Evolutionary conservation across 2,113 vertebrate species (phyloP).

Genomic region (Lichenostomus cassidix): DNA sequence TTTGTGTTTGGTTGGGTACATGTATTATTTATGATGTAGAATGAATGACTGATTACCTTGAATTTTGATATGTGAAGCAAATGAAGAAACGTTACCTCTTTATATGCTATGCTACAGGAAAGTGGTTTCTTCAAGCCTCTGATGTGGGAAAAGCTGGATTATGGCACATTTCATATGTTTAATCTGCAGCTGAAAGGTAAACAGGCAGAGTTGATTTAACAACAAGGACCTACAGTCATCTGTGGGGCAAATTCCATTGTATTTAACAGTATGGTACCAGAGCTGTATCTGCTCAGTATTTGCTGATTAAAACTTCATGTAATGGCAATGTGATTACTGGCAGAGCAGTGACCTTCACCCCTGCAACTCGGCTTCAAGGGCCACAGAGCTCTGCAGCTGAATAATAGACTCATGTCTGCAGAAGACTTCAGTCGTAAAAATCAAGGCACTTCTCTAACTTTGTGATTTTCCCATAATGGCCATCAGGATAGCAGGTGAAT

Average conservation of each 20-base stretch:
- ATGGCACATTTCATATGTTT: not conserved
- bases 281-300: not conserved
- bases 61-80: conserved; percentile 32
- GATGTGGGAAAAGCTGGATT: conserved; percentile 11
- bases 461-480: not conserved
- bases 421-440: conserved; percentile 2
- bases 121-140: not conserved
- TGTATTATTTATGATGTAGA: conserved; percentile 61
- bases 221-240: not conserved
- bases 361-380: not conserved
- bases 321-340: not conserved
- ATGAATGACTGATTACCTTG: conserved; percentile 31
- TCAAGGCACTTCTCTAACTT: conserved; percentile 1
- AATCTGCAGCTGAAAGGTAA: conserved; percentile 25
- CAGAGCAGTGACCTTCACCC: conserved; percentile 34
- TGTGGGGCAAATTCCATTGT: conserved; percentile 22
- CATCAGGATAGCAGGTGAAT: not conserved
- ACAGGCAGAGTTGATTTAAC: not conserved
- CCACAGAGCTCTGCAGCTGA: not conserved
- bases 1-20: conserved; percentile 45
- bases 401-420: not conserved
- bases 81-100: conserved; percentile 2
- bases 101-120: not conserved
- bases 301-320: conserved; percentile 35
- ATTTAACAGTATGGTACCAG: not conserved